Percentiles rank a stretch among this genome's conserved stretches.
Evolutionary conservation across 2,113 vertebrate genomes (phyloP).

Genomic region (Desmodus rotundus): DNA sequence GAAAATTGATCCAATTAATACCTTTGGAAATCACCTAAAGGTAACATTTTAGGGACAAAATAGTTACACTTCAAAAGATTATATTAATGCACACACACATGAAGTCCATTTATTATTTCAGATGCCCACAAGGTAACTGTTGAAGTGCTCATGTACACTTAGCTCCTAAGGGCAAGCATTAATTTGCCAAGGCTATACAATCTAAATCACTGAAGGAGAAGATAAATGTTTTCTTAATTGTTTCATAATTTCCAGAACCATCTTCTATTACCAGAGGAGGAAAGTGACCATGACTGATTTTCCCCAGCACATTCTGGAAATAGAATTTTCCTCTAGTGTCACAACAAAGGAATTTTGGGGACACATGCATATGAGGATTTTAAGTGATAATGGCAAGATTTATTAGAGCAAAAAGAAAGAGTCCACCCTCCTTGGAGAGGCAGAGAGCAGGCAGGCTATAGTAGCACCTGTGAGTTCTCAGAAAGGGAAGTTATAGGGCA

Average conservation of each 20-base stretch:
- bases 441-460: not conserved
- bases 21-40: not conserved
- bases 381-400: not conserved
- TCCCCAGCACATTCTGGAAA: not conserved
- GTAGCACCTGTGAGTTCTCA: not conserved
- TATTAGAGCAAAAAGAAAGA: not conserved
- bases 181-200: not conserved
- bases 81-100: not conserved
- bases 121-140: not conserved
- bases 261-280: not conserved
- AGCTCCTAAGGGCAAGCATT: not conserved
- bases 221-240: not conserved
- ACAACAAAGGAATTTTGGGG: not conserved
- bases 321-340: not conserved
- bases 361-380: not conserved
- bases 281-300: not conserved
- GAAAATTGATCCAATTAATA: not conserved
- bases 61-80: not conserved
- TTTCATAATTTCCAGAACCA: not conserved
- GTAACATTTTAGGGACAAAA: not conserved
- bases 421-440: not conserved
- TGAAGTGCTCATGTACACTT: not conserved
- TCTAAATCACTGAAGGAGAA: not conserved
- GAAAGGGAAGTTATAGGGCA: not conserved
- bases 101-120: not conserved